Base-by-base conservation (phyloP, 1,140 invertebrate species). In the Pogonognathellus flavescens region DNA sequence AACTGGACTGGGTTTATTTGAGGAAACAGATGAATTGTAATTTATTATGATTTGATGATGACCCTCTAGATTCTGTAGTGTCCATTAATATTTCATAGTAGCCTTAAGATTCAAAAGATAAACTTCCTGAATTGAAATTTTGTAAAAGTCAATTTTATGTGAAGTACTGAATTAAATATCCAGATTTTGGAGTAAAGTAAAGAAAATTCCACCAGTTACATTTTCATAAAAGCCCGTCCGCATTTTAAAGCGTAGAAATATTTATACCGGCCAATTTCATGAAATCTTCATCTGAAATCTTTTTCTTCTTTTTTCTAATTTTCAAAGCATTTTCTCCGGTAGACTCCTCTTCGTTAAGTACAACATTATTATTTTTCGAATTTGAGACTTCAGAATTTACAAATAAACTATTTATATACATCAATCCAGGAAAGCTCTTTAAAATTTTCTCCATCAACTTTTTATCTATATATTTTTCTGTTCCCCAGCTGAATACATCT, bases 251-350 rank as follows among this genome's bases (percentile, higher is more conserved):
- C 14, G n/a, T 13, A 1, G 31, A 50, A 50, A 76, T 31, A 18
- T 76, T 31, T 76, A 76, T 50, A 49, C 31, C 41, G 1, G 70
- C 49, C 41, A 76, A 50, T n/a, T 5, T 13, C 11, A 76, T 14
- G 49, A 76, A 76, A 50, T 76, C 66, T 76, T 1, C 31, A 50
- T 76, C 70, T 3, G 70, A 76, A 3, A 76, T 76, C 25, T 49
- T 72, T 31, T 72, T 72, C 31, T 72, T 72, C 70, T 50, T 76
- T 31, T 18, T 41, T 18, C 49, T 76, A 10, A 0, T 31, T 11
- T 25, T 31, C 62, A 0, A 5, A 13, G 0, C 4, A 9, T 14
- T 31, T 14, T 31, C 11, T 25, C 25, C 14, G 1, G 0, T 13
- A 14, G 22, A 10, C 0, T 9, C 13, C 14, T 14, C 10, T 25